These are phyloP conservation scores for Otocyon megalotis DNA, from an alignment of 2,113 vertebrate species.

Conservation along the genomic window DNA sequence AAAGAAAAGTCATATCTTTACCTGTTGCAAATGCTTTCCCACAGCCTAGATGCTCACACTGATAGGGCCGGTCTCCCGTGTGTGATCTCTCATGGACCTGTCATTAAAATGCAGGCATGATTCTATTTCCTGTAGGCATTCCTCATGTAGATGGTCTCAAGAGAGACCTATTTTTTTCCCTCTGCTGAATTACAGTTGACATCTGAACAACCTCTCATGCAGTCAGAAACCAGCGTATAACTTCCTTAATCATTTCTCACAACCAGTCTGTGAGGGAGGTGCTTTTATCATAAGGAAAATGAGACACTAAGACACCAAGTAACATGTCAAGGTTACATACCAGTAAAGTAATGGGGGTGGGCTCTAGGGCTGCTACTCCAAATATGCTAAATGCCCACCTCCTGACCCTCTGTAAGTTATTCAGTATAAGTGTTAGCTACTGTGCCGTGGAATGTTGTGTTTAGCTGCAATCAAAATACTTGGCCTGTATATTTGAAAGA, in stretches of 20 bases:
- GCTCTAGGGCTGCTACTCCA: not conserved
- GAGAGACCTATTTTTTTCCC: not conserved
- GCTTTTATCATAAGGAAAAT: constrained; percentile 34
- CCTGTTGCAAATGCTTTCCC: constrained; percentile 99
- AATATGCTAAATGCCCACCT: not conserved
- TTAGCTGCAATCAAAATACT: constrained; percentile 43
- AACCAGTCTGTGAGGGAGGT: not conserved
- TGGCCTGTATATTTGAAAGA: constrained; percentile 9
- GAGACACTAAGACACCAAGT: not conserved
- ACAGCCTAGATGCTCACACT: constrained; percentile 96
- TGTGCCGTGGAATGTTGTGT: not conserved
- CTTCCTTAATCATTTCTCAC: constrained; percentile 10
- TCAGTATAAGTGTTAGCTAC: not conserved
- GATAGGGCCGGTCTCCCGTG: constrained; percentile 97
- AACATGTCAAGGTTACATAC: not conserved
- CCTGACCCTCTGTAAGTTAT: not conserved
- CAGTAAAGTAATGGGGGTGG: not conserved
- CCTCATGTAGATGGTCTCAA: not conserved
- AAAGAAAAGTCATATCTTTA: constrained; percentile 80
- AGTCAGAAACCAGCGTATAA: not conserved
- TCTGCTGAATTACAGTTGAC: not conserved
- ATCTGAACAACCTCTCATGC: not conserved
- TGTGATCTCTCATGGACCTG: constrained; percentile 99
- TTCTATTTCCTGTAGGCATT: constrained; percentile 10
- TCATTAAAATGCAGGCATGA: constrained; percentile 69